Conservation (phyloP, 2,888 invertebrate species). For the Leuctra nigra region DNA sequence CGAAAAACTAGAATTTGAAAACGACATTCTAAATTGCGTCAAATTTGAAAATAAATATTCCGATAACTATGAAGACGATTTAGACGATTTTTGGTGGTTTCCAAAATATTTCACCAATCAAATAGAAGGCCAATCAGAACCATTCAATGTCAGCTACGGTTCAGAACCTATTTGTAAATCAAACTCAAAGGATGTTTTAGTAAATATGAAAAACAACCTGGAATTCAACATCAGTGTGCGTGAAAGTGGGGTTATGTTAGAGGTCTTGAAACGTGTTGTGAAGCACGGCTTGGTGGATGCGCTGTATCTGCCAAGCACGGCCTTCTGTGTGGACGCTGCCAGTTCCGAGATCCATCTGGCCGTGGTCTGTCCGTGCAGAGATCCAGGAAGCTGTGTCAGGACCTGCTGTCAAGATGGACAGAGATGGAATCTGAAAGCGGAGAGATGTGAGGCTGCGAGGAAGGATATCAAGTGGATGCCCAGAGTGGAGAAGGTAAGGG, state of each 20-base stretch:
- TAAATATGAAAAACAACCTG: background rate
- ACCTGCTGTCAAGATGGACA: background rate
- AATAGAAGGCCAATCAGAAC: background rate
- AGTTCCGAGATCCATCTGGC: background rate
- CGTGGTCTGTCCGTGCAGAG: slow-evolving; percentile 8
- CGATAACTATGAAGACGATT: background rate
- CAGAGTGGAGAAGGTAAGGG: background rate
- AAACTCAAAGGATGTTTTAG: slow-evolving; percentile 5
- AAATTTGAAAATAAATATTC: background rate
- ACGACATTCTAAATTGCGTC: background rate
- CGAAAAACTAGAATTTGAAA: background rate
- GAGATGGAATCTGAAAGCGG: background rate
- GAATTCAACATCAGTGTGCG: slow-evolving; percentile 1
- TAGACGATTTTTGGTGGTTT: background rate
- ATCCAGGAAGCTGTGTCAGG: background rate
- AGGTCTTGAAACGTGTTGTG: background rate
- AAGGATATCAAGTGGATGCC: background rate
- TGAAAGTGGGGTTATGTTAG: background rate
- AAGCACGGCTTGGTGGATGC: background rate
- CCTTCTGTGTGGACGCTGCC: slow-evolving; percentile 1
- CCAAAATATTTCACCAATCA: background rate
- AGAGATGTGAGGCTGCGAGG: background rate
- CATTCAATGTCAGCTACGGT: background rate
- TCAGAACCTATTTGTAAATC: background rate
- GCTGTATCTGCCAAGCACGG: background rate